These are phyloP conservation scores for Leptatherina wallacei DNA, from an alignment of 2,797 vertebrate species.

Conservation along the genomic window DNA sequence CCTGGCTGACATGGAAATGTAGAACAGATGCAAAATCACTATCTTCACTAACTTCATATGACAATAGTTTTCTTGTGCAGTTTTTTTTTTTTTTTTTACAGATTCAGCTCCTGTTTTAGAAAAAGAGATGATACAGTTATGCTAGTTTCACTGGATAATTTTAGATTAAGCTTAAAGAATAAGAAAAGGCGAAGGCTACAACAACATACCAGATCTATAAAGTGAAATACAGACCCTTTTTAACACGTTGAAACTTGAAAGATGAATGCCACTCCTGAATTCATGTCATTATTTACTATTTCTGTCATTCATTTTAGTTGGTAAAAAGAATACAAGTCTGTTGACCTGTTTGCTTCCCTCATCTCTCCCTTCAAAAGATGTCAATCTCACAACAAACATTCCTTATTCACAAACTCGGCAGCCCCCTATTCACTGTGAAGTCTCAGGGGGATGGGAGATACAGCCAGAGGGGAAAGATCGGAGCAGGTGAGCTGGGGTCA, in stretches of 20 bases:
- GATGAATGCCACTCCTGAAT: too few relatives aligned
- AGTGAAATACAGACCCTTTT: too few relatives aligned
- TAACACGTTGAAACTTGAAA: too few relatives aligned
- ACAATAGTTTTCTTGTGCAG: neutral
- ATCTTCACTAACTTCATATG: neutral
- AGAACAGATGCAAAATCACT: neutral
- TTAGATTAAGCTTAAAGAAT: too few relatives aligned
- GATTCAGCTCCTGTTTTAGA: neutral
- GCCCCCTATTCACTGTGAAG: constrained; percentile 29
- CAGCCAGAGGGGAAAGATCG: constrained; percentile 33
- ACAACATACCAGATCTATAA: too few relatives aligned
- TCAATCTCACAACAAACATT: constrained; percentile 10
- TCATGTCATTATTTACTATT: too few relatives aligned
- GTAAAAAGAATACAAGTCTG: neutral
- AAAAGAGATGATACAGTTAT: neutral
- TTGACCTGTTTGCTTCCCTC: constrained; percentile 25
- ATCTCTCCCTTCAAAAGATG: constrained; percentile 8
- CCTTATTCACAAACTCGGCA: constrained; percentile 26
- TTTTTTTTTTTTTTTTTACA: too few relatives aligned
- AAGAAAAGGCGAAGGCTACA: too few relatives aligned
- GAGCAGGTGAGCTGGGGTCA: constrained; percentile 55
- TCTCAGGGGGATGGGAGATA: constrained; percentile 12
- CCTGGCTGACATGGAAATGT: neutral
- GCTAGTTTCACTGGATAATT: too few relatives aligned
- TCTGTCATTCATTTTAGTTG: too few relatives aligned